Evolutionary conservation across 2,888 invertebrate species (phyloP).

Genomic region (Andrena minutula): DNA sequence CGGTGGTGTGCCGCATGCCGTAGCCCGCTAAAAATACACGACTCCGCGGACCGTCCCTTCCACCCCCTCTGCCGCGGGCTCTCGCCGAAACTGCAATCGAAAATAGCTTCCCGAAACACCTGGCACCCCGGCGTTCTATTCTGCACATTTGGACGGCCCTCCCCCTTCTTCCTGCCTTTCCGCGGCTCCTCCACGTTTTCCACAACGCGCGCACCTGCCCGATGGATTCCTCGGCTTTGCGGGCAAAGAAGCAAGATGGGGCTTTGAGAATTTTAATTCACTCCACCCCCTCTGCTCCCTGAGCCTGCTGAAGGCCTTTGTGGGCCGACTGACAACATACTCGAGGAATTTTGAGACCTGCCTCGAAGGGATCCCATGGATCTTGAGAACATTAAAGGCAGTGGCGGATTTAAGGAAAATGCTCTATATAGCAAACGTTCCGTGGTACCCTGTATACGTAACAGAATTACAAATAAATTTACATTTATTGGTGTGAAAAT

Average conservation of each 20-base stretch:
- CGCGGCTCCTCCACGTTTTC: constrained; percentile 18
- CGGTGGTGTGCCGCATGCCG: constrained; percentile 80
- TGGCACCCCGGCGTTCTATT: constrained; percentile 75
- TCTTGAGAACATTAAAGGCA: background rate
- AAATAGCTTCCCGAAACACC: constrained; percentile 79
- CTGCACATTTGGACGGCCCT: constrained; percentile 45
- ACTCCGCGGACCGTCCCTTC: constrained; percentile 63
- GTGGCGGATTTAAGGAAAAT: background rate
- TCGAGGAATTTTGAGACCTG: background rate
- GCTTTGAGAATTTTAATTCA: constrained; percentile 2
- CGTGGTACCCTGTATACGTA: too few species aligned
- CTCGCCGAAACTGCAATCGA: constrained; percentile 76
- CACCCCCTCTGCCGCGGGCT: constrained; percentile 56
- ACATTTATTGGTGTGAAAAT: too few species aligned
- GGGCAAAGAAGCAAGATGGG: too few species aligned
- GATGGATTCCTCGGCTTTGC: constrained; percentile 14
- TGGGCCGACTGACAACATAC: background rate
- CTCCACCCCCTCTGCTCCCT: background rate
- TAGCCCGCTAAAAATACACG: constrained; percentile 80
- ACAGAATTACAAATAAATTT: too few species aligned
- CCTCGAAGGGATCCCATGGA: background rate
- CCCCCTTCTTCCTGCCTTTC: background rate
- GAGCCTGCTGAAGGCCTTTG: background rate
- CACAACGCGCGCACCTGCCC: constrained; percentile 60
- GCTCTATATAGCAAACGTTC: too few species aligned